phyloP scores from a whole-genome alignment of 2,113 vertebrate genomes.

The Manacus vitellinus region DNA sequence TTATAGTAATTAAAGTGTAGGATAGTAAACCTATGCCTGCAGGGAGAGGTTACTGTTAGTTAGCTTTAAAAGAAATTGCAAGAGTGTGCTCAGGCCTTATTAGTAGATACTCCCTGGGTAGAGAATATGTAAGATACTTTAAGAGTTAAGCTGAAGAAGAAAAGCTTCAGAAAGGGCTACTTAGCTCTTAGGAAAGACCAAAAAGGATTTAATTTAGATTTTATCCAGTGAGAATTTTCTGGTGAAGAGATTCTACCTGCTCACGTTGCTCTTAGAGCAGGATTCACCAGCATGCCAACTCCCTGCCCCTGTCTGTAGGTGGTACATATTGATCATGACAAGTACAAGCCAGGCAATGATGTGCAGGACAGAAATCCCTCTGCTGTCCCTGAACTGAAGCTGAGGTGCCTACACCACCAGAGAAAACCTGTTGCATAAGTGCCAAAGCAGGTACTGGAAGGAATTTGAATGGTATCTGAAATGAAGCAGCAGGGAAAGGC shows the following conservation, averaged over 20 bases:
- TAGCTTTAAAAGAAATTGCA: slow-evolving; percentile 22
- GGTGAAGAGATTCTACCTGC: neutral
- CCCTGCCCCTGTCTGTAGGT: neutral
- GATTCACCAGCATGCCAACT: neutral
- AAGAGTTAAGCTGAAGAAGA: slow-evolving; percentile 2
- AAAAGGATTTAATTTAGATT: neutral
- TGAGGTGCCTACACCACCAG: neutral
- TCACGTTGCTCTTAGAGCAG: neutral
- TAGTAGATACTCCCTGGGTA: neutral
- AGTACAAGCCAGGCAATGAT: neutral
- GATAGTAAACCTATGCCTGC: neutral
- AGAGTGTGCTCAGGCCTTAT: neutral
- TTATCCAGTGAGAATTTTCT: neutral
- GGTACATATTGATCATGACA: neutral
- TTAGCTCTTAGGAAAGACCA: neutral
- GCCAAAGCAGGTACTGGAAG: neutral
- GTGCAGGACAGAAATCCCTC: neutral
- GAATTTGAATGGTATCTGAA: neutral
- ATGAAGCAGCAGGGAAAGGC: neutral
- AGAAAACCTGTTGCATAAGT: neutral
- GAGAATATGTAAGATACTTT: neutral
- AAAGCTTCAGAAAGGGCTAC: neutral
- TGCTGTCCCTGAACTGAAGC: neutral
- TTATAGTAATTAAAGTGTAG: slow-evolving; percentile 9
- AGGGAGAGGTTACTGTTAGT: neutral